These are phyloP conservation scores for Dryococelus australis DNA, from an alignment of 2,888 invertebrate genomes.

Conservation along the genomic window DNA sequence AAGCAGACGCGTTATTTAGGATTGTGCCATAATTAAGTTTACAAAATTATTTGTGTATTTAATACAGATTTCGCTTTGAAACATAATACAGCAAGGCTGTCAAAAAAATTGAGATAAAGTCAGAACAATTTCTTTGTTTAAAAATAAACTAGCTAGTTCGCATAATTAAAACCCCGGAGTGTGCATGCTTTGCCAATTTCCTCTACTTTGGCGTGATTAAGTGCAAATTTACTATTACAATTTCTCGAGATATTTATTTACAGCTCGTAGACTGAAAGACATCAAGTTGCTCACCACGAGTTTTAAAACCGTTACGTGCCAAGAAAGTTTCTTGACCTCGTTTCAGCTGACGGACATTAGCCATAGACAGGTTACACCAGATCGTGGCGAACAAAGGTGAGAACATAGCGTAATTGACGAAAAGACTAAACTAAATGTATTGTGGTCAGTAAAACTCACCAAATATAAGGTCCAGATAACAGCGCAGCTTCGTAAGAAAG, in stretches of 20 bases:
- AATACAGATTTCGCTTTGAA: too few relatives aligned
- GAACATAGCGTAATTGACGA: background rate
- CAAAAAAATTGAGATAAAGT: too few relatives aligned
- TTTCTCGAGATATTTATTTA: background rate
- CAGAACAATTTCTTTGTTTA: too few relatives aligned
- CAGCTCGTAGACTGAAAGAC: background rate
- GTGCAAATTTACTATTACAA: background rate
- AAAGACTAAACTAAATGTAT: background rate
- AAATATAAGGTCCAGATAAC: background rate
- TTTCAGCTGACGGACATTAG: background rate
- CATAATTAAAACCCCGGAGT: background rate
- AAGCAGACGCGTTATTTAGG: too few relatives aligned
- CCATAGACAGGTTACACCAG: background rate
- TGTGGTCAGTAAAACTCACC: background rate
- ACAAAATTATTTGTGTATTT: too few relatives aligned
- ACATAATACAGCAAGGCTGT: too few relatives aligned
- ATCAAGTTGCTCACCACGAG: background rate
- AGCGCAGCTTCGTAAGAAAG: background rate
- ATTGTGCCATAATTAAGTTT: too few relatives aligned
- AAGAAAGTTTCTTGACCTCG: slow-evolving; percentile 6
- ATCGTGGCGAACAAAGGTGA: background rate
- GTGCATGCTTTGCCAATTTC: background rate
- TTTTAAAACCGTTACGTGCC: background rate
- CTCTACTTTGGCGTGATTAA: background rate
- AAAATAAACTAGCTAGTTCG: too few relatives aligned